Evolutionary conservation across 2,888 invertebrate genomes (phyloP).

Genomic region (Brachycybe producta): DNA sequence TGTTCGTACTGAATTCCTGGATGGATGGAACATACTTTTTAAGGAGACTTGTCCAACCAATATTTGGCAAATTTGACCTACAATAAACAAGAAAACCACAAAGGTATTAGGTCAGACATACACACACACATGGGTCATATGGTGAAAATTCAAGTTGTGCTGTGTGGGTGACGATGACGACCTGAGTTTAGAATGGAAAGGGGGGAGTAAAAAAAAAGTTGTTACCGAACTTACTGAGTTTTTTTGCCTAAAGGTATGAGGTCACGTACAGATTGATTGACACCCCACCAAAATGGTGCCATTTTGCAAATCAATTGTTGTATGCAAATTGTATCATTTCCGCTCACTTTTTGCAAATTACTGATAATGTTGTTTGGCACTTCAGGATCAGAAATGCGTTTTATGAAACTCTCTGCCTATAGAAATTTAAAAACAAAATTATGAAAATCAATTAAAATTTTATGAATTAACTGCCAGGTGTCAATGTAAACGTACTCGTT

Average conservation of each 20-base stretch:
- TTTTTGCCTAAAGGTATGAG: conserved; percentile 2
- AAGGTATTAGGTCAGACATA: neutral
- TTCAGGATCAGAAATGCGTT: conserved; percentile 18
- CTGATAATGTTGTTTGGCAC: conserved; percentile 35
- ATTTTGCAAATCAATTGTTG: conserved; percentile 54
- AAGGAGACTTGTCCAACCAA: conserved; percentile 17
- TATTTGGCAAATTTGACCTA: neutral
- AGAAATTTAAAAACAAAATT: neutral
- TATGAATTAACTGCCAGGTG: neutral
- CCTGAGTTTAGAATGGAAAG: neutral
- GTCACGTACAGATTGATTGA: conserved; percentile 43
- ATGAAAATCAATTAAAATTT: neutral
- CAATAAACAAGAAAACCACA: neutral
- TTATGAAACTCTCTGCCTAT: conserved; percentile 9
- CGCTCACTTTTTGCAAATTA: conserved; percentile 26
- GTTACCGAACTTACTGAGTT: conserved; percentile 7
- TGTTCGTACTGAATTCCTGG: conserved; percentile 46
- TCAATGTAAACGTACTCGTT: neutral
- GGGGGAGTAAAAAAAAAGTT: neutral
- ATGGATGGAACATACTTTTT: conserved; percentile 26
- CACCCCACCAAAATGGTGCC: conserved; percentile 59
- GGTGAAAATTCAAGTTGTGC: neutral
- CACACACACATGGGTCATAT: neutral
- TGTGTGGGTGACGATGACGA: neutral
- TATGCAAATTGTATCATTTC: conserved; percentile 30